phyloP scores from a whole-genome alignment of 2,888 invertebrate species.

The Sipha maydis region DNA sequence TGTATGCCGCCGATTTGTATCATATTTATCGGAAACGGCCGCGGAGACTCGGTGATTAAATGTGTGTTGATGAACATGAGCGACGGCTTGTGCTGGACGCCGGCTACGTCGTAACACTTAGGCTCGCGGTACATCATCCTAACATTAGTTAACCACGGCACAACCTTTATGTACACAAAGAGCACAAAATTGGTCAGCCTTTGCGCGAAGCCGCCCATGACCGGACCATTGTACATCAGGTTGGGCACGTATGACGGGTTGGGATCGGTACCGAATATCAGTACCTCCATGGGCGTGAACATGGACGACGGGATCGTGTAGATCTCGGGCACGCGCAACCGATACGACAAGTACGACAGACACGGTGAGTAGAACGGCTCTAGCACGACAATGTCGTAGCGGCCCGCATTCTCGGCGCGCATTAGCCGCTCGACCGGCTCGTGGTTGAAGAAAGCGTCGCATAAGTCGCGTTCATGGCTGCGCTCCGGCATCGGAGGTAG shows the following conservation, averaged over 20 bases:
- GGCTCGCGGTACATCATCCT: not conserved
- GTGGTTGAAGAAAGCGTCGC: constrained; percentile 36
- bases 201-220: not conserved
- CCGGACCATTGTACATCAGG: constrained; percentile 6
- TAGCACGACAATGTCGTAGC: constrained; percentile 64
- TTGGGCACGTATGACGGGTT: constrained; percentile 28
- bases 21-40: constrained; percentile 39
- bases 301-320: constrained; percentile 63
- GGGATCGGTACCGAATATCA: constrained; percentile 14
- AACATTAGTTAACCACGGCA: constrained; percentile 14
- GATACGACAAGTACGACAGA: constrained; percentile 63
- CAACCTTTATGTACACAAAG: constrained; percentile 12
- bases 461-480: constrained; percentile 38
- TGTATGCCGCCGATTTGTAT: constrained; percentile 46
- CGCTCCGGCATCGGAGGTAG: constrained; percentile 37
- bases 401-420: constrained; percentile 5
- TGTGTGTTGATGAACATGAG: constrained; percentile 37
- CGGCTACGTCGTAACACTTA: not conserved
- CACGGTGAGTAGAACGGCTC: constrained; percentile 65
- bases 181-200: constrained; percentile 14
- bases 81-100: not conserved
- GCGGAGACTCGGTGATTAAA: constrained; percentile 34
- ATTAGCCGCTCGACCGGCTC: not conserved
- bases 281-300: constrained; percentile 30
- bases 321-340: constrained; percentile 64